phyloP scores from a whole-genome alignment of 2,888 invertebrate genomes.

The Dryobotodes eremita region DNA sequence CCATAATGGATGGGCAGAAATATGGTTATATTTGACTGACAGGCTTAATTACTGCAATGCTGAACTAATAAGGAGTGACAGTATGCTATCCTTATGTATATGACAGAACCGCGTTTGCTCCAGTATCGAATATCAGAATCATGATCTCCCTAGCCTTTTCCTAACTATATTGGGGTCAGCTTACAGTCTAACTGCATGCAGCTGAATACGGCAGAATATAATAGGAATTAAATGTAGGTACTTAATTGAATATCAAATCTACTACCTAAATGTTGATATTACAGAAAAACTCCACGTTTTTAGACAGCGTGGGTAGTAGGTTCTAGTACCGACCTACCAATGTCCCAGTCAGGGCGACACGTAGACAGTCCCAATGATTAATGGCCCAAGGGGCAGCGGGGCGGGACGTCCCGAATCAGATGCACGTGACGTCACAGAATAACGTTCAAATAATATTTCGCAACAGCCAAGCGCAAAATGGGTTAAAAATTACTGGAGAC shows the following conservation, averaged over 20 bases:
- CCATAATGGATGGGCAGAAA: conserved; percentile 40
- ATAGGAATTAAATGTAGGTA: neutral
- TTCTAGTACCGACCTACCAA: conserved; percentile 54
- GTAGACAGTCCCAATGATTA: conserved; percentile 84
- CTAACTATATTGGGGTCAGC: no score
- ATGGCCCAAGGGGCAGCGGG: conserved; percentile 77
- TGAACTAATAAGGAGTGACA: conserved; percentile 58
- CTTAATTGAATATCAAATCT: neutral
- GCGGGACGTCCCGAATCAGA: conserved; percentile 82
- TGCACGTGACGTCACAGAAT: conserved; percentile 87
- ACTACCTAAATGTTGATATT: conserved; percentile 29
- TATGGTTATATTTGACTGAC: conserved; percentile 59
- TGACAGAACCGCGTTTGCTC: neutral
- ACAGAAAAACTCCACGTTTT: conserved; percentile 44
- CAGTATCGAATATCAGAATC: conserved; percentile 21
- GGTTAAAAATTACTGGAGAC: conserved; percentile 68
- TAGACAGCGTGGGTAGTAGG: conserved; percentile 46
- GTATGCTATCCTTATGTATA: conserved; percentile 23
- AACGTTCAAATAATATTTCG: conserved; percentile 82
- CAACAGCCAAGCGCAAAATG: conserved; percentile 70
- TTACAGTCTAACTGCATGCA: neutral
- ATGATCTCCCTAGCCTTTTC: neutral
- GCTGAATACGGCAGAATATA: neutral
- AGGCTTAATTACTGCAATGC: conserved; percentile 59
- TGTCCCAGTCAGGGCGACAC: conserved; percentile 78